These are phyloP conservation scores for Melanophora roralis DNA, from an alignment of 2,888 invertebrate genomes.

Conservation along the genomic window DNA sequence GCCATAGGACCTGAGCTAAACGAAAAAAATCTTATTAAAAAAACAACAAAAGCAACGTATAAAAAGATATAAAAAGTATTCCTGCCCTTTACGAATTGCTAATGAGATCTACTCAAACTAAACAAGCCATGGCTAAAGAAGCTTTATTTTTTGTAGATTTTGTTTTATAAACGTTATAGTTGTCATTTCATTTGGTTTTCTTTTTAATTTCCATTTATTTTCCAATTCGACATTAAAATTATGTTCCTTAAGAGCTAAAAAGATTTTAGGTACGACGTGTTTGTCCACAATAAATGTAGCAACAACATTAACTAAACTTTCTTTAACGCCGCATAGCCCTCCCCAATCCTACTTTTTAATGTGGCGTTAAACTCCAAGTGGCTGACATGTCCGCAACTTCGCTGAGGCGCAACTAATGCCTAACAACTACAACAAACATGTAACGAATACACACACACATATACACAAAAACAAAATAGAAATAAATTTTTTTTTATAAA, in stretches of 20 bases:
- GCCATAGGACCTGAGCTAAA: slow-evolving; percentile 42
- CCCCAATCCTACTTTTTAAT: neutral
- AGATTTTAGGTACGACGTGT: slow-evolving; percentile 14
- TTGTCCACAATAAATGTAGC: slow-evolving; percentile 37
- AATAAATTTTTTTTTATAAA: slow-evolving; percentile 12
- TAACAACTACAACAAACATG: slow-evolving; percentile 47
- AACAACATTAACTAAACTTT: slow-evolving; percentile 17
- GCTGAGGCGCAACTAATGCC: slow-evolving; percentile 55
- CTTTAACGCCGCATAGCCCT: neutral
- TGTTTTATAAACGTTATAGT: slow-evolving; percentile 23
- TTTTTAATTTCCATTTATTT: slow-evolving; percentile 62
- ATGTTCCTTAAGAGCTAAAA: slow-evolving; percentile 43
- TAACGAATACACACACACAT: slow-evolving; percentile 11
- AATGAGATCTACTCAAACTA: slow-evolving; percentile 71
- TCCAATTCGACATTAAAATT: slow-evolving; percentile 55
- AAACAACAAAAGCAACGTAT: neutral
- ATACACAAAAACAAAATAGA: neutral
- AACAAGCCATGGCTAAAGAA: slow-evolving; percentile 66
- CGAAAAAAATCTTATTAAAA: slow-evolving; percentile 38
- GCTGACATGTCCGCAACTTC: slow-evolving; percentile 57
- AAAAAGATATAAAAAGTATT: slow-evolving; percentile 26
- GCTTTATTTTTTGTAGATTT: slow-evolving; percentile 58
- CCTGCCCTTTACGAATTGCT: slow-evolving; percentile 68
- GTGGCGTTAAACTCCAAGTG: slow-evolving; percentile 58
- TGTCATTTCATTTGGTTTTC: slow-evolving; percentile 61